Percentiles rank a stretch among this genome's conserved stretches.
phyloP scores from a whole-genome alignment of 2,797 vertebrate genomes.

The Neomorphus geoffroyi region DNA sequence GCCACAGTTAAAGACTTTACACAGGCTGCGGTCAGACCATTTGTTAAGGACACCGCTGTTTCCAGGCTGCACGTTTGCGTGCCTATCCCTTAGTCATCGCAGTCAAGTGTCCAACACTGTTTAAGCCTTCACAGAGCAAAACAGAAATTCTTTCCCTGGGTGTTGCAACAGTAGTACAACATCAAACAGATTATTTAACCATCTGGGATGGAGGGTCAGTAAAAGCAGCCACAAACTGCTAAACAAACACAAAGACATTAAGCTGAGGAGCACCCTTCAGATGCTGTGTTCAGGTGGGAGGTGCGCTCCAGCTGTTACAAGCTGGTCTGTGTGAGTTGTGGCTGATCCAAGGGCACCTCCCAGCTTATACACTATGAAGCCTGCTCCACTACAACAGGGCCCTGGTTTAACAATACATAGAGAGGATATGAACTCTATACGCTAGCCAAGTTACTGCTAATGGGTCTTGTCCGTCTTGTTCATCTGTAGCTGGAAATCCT shows the following conservation, averaged over 20 bases:
- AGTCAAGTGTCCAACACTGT: background rate
- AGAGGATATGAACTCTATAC: background rate
- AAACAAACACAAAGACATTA: background rate
- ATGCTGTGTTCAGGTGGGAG: background rate
- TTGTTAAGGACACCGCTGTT: background rate
- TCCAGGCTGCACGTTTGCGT: background rate
- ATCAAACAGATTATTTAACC: background rate
- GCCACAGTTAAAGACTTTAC: background rate
- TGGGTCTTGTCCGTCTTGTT: background rate
- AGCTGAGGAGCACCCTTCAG: background rate
- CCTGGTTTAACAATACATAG: background rate
- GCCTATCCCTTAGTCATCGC: background rate
- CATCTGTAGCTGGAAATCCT: background rate
- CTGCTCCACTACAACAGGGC: background rate
- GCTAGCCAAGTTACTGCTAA: background rate
- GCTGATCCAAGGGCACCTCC: slow-evolving; percentile 34
- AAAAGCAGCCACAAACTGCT: slow-evolving; percentile 2
- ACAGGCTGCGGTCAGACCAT: background rate
- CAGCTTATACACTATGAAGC: slow-evolving; percentile 21
- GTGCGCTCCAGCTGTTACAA: rapidly evolving
- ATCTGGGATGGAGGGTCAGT: background rate
- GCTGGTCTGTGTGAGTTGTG: background rate
- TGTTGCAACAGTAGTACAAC: background rate
- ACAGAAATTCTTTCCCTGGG: background rate
- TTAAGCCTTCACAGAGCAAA: background rate